Evolutionary conservation across 2,797 vertebrate genomes (phyloP).

Genomic region (Harpagifer antarcticus): DNA sequence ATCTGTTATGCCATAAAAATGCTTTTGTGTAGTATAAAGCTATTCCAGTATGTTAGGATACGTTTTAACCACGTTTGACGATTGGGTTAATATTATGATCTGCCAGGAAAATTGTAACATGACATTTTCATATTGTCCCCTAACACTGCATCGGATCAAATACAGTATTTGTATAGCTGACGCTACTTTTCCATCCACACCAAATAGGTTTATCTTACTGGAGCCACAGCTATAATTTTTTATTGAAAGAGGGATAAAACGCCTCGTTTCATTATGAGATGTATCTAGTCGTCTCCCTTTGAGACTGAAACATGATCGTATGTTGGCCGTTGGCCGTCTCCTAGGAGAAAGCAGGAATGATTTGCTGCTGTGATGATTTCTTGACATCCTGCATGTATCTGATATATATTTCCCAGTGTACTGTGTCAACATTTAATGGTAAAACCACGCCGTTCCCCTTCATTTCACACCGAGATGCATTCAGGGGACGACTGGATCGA

Average conservation of each 20-base stretch:
- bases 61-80: too few relatives aligned
- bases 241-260: neutral
- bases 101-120: too few relatives aligned
- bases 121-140: too few relatives aligned
- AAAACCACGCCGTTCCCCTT: constrained; percentile 28
- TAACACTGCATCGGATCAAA: neutral
- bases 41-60: too few relatives aligned
- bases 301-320: constrained; percentile 16
- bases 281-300: neutral
- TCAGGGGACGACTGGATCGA: constrained; percentile 18
- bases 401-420: constrained; percentile 17
- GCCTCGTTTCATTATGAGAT: constrained; percentile 9
- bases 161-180: neutral
- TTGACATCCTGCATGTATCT: constrained; percentile 1
- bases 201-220: neutral
- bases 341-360: constrained; percentile 5
- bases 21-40: too few relatives aligned
- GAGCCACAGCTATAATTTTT: neutral
- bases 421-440: constrained; percentile 36
- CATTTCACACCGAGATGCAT: constrained; percentile 22
- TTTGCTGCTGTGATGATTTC: constrained; percentile 29
- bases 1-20: too few relatives aligned
- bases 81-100: too few relatives aligned
- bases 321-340: neutral
- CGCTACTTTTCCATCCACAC: neutral